Evolutionary conservation across 2,113 vertebrate species (phyloP), one percentile per base, ranked within the genome.

Genomic region (Corydoras maculifer): DNA sequence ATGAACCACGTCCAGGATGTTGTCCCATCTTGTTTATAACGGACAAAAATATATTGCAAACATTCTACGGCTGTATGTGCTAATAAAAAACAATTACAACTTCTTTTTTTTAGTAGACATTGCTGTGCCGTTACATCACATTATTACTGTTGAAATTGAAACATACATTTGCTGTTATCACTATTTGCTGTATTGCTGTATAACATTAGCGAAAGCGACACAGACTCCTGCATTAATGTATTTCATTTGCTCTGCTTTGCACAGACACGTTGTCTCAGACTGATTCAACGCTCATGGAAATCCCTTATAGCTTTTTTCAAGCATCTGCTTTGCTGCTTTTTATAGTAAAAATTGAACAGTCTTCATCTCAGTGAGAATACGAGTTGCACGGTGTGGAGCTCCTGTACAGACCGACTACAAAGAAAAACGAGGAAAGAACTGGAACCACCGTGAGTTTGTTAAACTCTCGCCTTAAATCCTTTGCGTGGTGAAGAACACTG

Each of bases 271-370:
- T 10, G 51, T 8, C 51, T 53, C 51, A 53, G 51, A 12, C 51
- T 53, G 51, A 8, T 10, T 53, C 5, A 53, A 2, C 10, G 51
- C 51, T 83, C 81, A 84, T 83, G 80, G 75, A 83, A 84, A 86
- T 81, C 32, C 72, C 78, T 71, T 73, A 78, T 83, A 58, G 55
- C 65, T 72, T 74, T 53, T 58, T 60, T 67, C 54, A 51, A 63
- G 35, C 78, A 69, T 63, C 54, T 14, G 57, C 32, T 70, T 80
- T 55, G 63, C 58, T 58, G 60, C 49, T 77, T 77, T 82, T 84
- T 72, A 74, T 74, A 72, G 65, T 55, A 50, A n/a, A 64, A 43
- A 79, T 76, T 73, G 73, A 73, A 78, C 69, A 80, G 64, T 60
- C 50, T 15, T 58, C 72, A 77, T 63, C 78, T 62, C 71, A 70